Conservation (phyloP, 2,113 vertebrate species). For the Prunella himalayana region DNA sequence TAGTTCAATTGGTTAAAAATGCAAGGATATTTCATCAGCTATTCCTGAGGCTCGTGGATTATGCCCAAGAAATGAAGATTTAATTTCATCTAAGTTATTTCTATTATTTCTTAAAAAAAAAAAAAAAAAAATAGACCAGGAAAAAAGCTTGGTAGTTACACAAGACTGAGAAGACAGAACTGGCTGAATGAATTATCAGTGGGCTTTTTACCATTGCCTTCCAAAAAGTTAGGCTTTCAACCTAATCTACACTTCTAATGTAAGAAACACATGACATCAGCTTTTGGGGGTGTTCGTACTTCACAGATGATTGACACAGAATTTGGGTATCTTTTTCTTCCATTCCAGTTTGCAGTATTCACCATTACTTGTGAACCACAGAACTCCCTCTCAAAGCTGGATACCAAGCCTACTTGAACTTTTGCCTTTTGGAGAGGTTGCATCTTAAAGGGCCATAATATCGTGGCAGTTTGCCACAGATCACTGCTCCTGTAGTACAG, state of each 20-base stretch:
- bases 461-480: conserved; percentile 21
- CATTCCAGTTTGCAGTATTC: not conserved
- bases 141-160: not conserved
- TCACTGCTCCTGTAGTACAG: conserved; percentile 41
- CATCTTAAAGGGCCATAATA: conserved; percentile 23
- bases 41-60: conserved; percentile 23
- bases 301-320: not conserved
- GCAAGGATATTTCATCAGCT: conserved; percentile 46
- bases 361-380: not conserved
- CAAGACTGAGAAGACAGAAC: not conserved
- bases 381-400: not conserved
- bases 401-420: conserved; percentile 35
- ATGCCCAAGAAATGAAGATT: conserved; percentile 40
- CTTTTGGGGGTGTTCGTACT: not conserved
- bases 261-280: not conserved
- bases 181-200: not conserved
- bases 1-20: not conserved
- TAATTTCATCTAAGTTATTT: conserved; percentile 27
- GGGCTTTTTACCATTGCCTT: not conserved
- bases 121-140: no score
- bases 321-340: not conserved
- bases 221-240: not conserved
- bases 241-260: not conserved
- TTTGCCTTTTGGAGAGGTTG: conserved; percentile 26
- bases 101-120: not conserved